These are phyloP conservation scores for Otolemur garnettii DNA, from an alignment of 2,113 vertebrate genomes.

Conservation along the genomic window DNA sequence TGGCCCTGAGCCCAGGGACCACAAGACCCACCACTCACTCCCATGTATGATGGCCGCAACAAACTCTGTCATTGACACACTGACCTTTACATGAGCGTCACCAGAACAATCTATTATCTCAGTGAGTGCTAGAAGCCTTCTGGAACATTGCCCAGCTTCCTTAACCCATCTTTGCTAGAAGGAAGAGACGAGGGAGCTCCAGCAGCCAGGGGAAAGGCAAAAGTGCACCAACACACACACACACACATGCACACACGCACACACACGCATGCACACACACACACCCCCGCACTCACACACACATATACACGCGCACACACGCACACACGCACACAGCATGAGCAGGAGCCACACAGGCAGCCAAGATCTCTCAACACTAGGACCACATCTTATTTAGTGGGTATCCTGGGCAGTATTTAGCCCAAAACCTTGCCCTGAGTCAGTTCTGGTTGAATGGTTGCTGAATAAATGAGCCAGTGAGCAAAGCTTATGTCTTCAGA, in stretches of 20 bases:
- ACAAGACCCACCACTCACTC: rapidly evolving
- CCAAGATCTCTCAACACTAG: not conserved
- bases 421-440: not conserved
- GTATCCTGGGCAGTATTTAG: not conserved
- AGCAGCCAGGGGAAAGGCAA: not conserved
- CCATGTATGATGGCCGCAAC: not conserved
- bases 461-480: not conserved
- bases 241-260: no score
- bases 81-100: not conserved
- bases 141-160: not conserved
- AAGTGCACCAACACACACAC: not conserved
- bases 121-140: not conserved
- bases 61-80: not conserved
- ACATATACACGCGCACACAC: no score
- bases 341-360: not conserved
- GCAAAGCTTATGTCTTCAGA: not conserved
- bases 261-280: no score
- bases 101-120: not conserved
- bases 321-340: no score
- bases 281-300: no score
- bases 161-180: not conserved
- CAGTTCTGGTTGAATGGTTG: not conserved
- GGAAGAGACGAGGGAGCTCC: not conserved
- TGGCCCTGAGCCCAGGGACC: not conserved
- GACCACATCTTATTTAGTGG: not conserved